Base-by-base conservation (phyloP, 2,797 vertebrate species). In the Falco rusticolus region DNA sequence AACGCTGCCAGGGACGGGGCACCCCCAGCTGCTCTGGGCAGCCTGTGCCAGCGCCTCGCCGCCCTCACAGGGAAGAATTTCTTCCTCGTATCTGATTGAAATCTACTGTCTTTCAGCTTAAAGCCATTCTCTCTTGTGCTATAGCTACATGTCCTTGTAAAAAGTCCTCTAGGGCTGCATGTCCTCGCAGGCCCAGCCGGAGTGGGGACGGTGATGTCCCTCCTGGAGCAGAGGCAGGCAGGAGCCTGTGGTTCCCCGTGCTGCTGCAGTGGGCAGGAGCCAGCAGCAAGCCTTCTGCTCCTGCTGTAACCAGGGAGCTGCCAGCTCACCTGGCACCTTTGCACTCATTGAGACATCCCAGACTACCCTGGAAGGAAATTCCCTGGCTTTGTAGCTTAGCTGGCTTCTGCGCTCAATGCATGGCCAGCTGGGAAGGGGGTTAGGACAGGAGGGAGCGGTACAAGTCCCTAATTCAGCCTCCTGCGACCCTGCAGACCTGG, bases 141-240 rank as follows among this genome's bases (percentile, higher is more conserved):
- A 45, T 17, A 7, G 18, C 43, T 17, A 45, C 43, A 45, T 45
- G 43, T 17, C 43, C 43, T 45, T 45, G 43, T 45, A 45, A 18
- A 8, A 45, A 45, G 39, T 24, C 13, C 8, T 65, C 22, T 34
- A 5, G 39, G 68, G 69, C 34, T 54, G 43, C 8, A 22, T 60
- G 57, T 59, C 47, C 41, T 45, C 10, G 2, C 4, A 39, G 59
- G 8, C 45, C 53, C 34, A 78, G 68, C 8, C 0, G 13, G 39
- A 25, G 43, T 0, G 1, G 29, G 34, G n/a, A 54, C 50, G 50
- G 22, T 0, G 5, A 63, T 41, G 57, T 63, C 7, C 31, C 17
- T 43, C 56, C 43, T 0, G 3, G 22, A 54, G 51, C 63, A 37
- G 7, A 64, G 33, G 20, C 11, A 39, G n/a, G 15, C 41, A 43